Conservation (phyloP, 2,113 vertebrate genomes). For the Lepus timidus region DNA sequence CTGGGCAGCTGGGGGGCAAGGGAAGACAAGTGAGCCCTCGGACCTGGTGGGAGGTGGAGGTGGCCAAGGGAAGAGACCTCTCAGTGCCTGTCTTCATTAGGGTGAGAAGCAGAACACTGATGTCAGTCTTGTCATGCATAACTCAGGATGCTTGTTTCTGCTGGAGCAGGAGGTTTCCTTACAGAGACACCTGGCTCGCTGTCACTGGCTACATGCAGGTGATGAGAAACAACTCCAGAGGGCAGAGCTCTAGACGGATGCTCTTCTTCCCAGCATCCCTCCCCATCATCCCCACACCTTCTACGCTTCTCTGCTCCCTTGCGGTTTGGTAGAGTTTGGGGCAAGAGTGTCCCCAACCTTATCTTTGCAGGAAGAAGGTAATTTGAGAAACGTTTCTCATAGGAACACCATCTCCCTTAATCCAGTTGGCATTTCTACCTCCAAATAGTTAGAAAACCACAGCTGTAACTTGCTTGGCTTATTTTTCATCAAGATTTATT, state of each 20-base stretch:
- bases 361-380: neutral
- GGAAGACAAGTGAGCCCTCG: neutral
- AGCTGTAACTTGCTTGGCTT: no score
- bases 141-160: conserved; percentile 49
- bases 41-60: neutral
- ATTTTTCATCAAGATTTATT: no score
- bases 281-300: accelerated
- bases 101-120: conserved; percentile 46
- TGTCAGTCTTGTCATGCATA: neutral
- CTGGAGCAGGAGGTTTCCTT: neutral
- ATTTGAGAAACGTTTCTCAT: neutral
- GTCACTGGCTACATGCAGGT: neutral
- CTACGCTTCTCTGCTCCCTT: neutral
- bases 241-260: neutral
- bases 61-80: neutral
- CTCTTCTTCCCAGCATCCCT: no score
- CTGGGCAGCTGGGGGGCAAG: neutral
- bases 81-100: neutral
- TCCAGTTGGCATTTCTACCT: neutral
- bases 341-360: neutral
- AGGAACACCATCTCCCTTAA: neutral
- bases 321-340: neutral
- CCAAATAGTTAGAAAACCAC: neutral
- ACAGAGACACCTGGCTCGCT: neutral
- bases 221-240: neutral